A percentile compares a stretch with the other conserved stretches of the same genome.
Evolutionary conservation across 2,113 vertebrate genomes (phyloP).

Genomic region (Mesocricetus auratus): DNA sequence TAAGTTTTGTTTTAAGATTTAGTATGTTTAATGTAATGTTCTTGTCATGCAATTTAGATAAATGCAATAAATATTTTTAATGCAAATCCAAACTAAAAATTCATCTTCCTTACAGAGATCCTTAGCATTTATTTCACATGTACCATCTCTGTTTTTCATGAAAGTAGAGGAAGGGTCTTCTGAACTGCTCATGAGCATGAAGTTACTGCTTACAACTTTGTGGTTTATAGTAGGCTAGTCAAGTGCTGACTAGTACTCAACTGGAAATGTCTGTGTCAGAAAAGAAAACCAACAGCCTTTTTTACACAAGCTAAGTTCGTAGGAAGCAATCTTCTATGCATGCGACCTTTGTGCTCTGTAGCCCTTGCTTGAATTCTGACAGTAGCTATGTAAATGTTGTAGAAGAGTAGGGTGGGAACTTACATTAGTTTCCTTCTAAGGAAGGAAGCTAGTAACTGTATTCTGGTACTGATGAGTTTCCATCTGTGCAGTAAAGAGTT

Average conservation of each 20-base stretch:
- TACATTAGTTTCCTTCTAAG: slow-evolving; percentile 41
- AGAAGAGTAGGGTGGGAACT: slow-evolving; percentile 26
- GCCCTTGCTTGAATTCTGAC: slow-evolving; percentile 54
- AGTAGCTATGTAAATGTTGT: slow-evolving; percentile 49
- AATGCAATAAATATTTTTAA: slow-evolving; percentile 53
- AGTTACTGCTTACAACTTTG: slow-evolving; percentile 49
- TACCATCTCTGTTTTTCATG: slow-evolving; percentile 38
- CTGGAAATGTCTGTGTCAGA: slow-evolving; percentile 51
- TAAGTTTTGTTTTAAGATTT: slow-evolving; percentile 57
- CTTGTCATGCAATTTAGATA: slow-evolving; percentile 42
- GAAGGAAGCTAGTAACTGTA: slow-evolving; percentile 29
- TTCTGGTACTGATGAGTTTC: neutral
- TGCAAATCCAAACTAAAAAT: slow-evolving; percentile 33
- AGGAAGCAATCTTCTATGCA: slow-evolving; percentile 24
- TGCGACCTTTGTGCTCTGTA: slow-evolving; percentile 58
- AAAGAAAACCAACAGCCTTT: slow-evolving; percentile 56
- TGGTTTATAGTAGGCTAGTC: slow-evolving; percentile 40
- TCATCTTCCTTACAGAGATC: slow-evolving; percentile 48
- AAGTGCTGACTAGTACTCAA: slow-evolving; percentile 16
- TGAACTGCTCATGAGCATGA: neutral
- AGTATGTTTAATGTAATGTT: slow-evolving; percentile 41
- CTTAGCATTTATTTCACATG: slow-evolving; percentile 50
- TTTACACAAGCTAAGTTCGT: slow-evolving; percentile 43
- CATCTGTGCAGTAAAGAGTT: neutral
- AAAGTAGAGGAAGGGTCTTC: neutral